Base-by-base conservation (phyloP, 2,888 invertebrate species). In the Dryadula phaetusa region DNA sequence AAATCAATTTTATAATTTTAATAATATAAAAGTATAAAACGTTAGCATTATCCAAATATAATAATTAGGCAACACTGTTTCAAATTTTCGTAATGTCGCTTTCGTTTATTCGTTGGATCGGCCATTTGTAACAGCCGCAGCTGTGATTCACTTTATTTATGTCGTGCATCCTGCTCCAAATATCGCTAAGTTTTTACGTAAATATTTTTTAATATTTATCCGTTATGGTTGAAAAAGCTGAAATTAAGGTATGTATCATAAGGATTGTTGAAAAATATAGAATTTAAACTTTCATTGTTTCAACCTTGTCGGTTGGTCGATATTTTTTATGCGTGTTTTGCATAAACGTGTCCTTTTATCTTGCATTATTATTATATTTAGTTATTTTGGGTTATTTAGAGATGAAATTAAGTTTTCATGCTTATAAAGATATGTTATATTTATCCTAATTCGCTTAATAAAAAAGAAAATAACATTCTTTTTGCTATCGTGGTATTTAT, bases 181-280 rank as follows among this genome's bases (percentile, higher is more conserved):
- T 53, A 60, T 22, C 49, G 16, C 54, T 66, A 22, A 53, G 32
- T 56, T 61, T 64, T 53, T 32, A 22, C 34, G 53, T 62, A 40
- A 40, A 56, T 28, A 18, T 61, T 47, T 22, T 10, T 52, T 18
- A 53, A 54, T 32, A 37, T 64, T 49, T 37, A 61, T 28, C 40
- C 42, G 64, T 34, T 28, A 90, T 91, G 91, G 85, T 88, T 67
- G 89, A 87, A 77, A 84, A 85, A 67, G 73, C 81, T 42, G 84
- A 84, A 70, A 71, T 80, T 53, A 89, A 89, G 89, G 91, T 90
- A 78, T 72, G 85, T 82, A 74, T 71, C 63, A 60, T 32, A 20
- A 64, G 52, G 58, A 58, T 66, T 66, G 62, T 58, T 63, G 68
- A 32, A 34, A 44, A 61, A 47, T 61, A 22, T 61, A 70, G 28